phyloP scores from a whole-genome alignment of 2,888 invertebrate genomes.

The Xylota segnis region DNA sequence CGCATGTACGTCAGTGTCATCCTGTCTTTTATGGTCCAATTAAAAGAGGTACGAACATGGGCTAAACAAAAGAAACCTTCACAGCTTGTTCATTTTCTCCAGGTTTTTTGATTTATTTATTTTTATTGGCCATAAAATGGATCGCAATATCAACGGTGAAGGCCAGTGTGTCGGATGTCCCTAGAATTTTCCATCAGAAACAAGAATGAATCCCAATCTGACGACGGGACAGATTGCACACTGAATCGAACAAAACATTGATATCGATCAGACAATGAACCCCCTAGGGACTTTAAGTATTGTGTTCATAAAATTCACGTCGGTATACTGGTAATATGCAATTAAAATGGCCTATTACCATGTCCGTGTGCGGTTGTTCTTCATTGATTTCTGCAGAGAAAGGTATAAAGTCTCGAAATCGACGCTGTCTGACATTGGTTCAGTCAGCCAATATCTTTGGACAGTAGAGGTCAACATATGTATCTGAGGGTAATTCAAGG shows the following conservation, averaged over 20 bases:
- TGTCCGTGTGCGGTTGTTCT: conserved; percentile 4
- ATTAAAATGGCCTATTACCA: conserved; percentile 37
- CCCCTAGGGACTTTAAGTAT: conserved; percentile 32
- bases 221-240: conserved; percentile 49
- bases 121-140: conserved; percentile 60
- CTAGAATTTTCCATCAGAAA: neutral
- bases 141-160: conserved; percentile 57
- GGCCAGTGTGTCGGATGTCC: conserved; percentile 45
- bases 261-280: conserved; percentile 48
- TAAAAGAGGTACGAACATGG: neutral
- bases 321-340: conserved; percentile 8
- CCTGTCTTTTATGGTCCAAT: conserved; percentile 25
- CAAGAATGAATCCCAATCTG: conserved; percentile 7
- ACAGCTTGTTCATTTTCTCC: neutral
- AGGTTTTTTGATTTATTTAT: conserved; percentile 46
- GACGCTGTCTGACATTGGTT: conserved; percentile 4
- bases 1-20: neutral
- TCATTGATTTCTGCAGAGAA: conserved; percentile 9
- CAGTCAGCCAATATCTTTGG: conserved; percentile 20
- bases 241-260: conserved; percentile 23
- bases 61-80: conserved; percentile 22
- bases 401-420: conserved; percentile 23
- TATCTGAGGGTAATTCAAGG: conserved; percentile 53
- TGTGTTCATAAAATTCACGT: conserved; percentile 13
- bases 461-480: conserved; percentile 4